phyloP scores from a whole-genome alignment of 2,797 vertebrate species.

The Alectoris magna region DNA sequence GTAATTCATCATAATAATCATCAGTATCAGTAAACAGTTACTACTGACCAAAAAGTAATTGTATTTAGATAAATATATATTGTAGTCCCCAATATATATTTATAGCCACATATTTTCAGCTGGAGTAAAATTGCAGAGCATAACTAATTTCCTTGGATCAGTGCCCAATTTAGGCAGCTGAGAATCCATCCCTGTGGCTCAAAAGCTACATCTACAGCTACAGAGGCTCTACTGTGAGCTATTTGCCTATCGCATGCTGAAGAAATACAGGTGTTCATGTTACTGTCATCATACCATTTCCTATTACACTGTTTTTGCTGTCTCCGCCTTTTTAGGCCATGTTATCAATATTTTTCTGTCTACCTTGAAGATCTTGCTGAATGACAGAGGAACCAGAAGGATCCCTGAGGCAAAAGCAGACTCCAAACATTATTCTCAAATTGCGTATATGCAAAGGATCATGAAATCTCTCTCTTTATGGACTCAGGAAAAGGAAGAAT shows the following conservation, averaged over 20 bases:
- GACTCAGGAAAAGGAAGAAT: background rate
- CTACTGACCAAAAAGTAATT: background rate
- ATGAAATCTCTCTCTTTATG: background rate
- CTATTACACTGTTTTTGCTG: background rate
- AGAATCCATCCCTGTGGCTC: background rate
- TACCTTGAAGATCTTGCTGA: background rate
- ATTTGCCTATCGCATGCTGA: background rate
- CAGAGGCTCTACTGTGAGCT: background rate
- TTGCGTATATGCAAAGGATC: rapidly evolving
- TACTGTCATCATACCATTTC: background rate
- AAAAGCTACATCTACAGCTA: background rate
- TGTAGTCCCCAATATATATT: background rate
- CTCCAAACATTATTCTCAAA: background rate
- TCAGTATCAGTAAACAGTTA: background rate
- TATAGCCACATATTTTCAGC: background rate
- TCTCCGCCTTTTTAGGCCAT: background rate
- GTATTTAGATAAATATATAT: background rate
- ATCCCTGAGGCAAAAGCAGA: background rate
- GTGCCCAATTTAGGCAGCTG: background rate
- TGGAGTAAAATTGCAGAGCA: background rate
- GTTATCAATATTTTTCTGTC: background rate
- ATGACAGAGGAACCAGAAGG: slow-evolving; percentile 5
- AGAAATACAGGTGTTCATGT: background rate
- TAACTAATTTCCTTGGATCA: background rate
- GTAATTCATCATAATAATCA: background rate